Percentiles rank a stretch among this genome's conserved stretches.
Conservation (phyloP, 2,113 vertebrate species). For the Neoarius graeffei region DNA sequence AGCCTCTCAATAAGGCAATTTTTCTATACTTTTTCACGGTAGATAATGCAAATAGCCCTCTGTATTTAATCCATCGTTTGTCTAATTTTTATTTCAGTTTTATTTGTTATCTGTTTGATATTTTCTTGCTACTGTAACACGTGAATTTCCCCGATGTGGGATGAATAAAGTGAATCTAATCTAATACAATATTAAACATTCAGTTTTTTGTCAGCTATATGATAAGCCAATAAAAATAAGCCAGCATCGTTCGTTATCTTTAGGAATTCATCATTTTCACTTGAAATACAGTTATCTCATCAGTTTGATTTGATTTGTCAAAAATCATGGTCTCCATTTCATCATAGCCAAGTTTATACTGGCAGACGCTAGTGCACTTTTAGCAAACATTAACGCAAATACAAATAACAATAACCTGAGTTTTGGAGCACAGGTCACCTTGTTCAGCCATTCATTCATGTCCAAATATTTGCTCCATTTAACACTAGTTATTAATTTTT, state of each 20-base stretch:
- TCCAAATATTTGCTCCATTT: background rate
- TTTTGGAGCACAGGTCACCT: background rate
- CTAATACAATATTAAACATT: background rate
- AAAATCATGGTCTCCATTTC: background rate
- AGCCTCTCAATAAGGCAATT: too few species aligned
- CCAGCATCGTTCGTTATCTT: background rate
- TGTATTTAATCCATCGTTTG: too few species aligned
- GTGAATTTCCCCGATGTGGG: too few species aligned
- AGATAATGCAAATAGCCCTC: too few species aligned
- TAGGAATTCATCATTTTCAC: background rate
- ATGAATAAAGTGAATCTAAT: too few species aligned
- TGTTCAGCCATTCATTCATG: background rate
- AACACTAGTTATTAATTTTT: background rate
- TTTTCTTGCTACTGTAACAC: too few species aligned
- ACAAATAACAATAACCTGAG: background rate
- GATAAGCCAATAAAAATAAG: background rate
- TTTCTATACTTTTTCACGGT: too few species aligned
- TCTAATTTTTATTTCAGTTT: too few species aligned
- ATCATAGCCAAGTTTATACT: background rate
- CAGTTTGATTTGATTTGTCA: background rate
- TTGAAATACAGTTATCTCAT: background rate
- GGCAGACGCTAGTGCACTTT: background rate
- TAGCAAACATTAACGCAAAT: conserved; percentile 6
- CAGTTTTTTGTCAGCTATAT: background rate
- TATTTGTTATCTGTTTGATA: too few species aligned